These are phyloP conservation scores for Volucella inanis DNA, from an alignment of 2,888 invertebrate species.

Conservation along the genomic window DNA sequence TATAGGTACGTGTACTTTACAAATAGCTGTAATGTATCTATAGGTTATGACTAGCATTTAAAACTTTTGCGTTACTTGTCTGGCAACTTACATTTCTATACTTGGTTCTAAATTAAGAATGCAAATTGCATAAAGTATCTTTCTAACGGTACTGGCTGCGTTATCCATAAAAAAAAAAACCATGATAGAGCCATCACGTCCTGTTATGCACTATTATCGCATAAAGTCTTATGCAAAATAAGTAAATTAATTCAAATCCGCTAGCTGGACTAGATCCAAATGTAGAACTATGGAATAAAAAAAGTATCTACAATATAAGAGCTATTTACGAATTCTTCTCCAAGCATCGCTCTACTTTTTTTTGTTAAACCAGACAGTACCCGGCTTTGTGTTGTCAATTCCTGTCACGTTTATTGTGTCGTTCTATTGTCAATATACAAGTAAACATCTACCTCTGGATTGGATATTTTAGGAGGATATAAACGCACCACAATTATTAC, in stretches of 20 bases:
- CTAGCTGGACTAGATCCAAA: constrained; percentile 53
- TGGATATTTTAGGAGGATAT: constrained; percentile 45
- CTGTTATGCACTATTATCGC: constrained; percentile 36
- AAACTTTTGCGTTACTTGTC: neutral
- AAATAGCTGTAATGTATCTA: neutral
- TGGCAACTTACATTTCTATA: constrained; percentile 6
- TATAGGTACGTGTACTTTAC: neutral
- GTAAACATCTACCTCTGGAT: constrained; percentile 35
- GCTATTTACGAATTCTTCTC: constrained; percentile 64
- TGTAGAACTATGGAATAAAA: constrained; percentile 22
- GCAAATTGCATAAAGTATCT: constrained; percentile 28
- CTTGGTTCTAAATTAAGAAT: constrained; percentile 2
- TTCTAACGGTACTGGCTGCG: constrained; percentile 15
- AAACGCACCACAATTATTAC: constrained; percentile 31
- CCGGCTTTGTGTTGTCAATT: constrained; percentile 25
- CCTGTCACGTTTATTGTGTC: constrained; percentile 67
- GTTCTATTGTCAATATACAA: constrained; percentile 13
- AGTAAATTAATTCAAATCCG: constrained; percentile 57
- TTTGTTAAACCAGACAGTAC: constrained; percentile 9
- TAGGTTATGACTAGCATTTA: neutral
- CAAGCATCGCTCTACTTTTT: constrained; percentile 57
- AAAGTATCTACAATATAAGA: constrained; percentile 1
- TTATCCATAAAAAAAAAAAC: constrained; percentile 1
- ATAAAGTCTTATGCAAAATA: constrained; percentile 42
- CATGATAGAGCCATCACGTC: neutral